These are phyloP conservation scores for Elysia crispata DNA, from an alignment of 2,888 invertebrate genomes.

Conservation along the genomic window DNA sequence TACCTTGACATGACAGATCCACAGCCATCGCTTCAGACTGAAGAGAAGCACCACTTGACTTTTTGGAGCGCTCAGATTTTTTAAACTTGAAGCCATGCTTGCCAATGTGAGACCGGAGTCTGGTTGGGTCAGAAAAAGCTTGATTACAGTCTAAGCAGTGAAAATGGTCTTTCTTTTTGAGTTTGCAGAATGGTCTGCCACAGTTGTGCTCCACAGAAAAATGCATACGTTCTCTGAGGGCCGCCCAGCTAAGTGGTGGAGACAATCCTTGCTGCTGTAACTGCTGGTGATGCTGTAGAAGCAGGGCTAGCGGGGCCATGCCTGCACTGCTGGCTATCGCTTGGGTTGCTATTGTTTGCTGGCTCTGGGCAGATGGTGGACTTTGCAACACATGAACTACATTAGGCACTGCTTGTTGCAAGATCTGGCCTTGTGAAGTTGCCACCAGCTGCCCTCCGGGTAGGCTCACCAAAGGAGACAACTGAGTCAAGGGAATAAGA, in stretches of 20 bases:
- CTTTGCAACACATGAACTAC: constrained; percentile 30
- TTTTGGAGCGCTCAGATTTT: constrained; percentile 43
- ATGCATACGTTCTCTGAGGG: constrained; percentile 70
- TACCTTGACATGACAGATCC: neutral
- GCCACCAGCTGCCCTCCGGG: constrained; percentile 35
- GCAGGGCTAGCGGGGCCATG: constrained; percentile 48
- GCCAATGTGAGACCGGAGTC: constrained; percentile 84
- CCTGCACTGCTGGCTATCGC: neutral
- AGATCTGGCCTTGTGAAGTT: constrained; percentile 34
- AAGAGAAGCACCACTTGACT: neutral
- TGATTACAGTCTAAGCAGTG: constrained; percentile 90
- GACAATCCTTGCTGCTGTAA: constrained; percentile 46
- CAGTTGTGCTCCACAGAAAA: constrained; percentile 78
- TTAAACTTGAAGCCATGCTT: constrained; percentile 81
- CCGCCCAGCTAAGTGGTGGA: constrained; percentile 65
- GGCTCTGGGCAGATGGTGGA: neutral
- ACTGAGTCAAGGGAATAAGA: constrained; percentile 39
- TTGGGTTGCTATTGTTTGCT: neutral
- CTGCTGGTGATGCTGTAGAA: constrained; percentile 61
- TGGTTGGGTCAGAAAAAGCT: constrained; percentile 86
- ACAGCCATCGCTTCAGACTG: neutral
- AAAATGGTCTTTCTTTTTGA: constrained; percentile 87
- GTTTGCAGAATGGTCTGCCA: constrained; percentile 87
- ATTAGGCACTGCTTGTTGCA: constrained; percentile 6
- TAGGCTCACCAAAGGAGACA: constrained; percentile 29